Conservation (phyloP, 2,888 invertebrate genomes). For the Steromphala cineraria region DNA sequence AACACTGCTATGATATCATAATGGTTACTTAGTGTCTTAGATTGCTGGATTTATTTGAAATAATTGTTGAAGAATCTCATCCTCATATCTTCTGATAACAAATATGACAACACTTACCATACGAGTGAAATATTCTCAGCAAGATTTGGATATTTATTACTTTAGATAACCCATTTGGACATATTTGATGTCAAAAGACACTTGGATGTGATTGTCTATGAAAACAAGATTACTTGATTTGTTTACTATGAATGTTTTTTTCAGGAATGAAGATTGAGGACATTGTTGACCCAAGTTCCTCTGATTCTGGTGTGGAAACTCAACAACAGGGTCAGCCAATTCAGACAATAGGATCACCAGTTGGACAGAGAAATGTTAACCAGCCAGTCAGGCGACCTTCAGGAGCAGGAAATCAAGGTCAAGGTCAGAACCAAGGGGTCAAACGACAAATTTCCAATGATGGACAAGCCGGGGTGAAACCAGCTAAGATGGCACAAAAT, state of each 20-base stretch:
- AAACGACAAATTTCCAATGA: neutral
- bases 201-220: too few relatives aligned
- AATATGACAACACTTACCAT: too few relatives aligned
- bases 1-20: too few relatives aligned
- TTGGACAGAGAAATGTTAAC: neutral
- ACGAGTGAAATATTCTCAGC: too few relatives aligned
- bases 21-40: too few relatives aligned
- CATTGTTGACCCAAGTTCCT: neutral
- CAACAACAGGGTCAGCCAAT: neutral
- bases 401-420: neutral
- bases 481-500: neutral
- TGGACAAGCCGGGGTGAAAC: neutral
- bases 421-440: neutral
- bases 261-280: conserved; percentile 8
- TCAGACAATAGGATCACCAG: neutral
- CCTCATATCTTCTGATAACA: too few relatives aligned
- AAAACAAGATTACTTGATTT: neutral
- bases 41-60: too few relatives aligned
- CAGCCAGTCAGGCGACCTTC: neutral
- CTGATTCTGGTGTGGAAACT: neutral
- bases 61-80: too few relatives aligned
- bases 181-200: too few relatives aligned
- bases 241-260: neutral
- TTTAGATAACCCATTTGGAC: too few relatives aligned
- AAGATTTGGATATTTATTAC: too few relatives aligned